Conservation (phyloP, 2,888 invertebrate genomes). For the Melanargia galathea region DNA sequence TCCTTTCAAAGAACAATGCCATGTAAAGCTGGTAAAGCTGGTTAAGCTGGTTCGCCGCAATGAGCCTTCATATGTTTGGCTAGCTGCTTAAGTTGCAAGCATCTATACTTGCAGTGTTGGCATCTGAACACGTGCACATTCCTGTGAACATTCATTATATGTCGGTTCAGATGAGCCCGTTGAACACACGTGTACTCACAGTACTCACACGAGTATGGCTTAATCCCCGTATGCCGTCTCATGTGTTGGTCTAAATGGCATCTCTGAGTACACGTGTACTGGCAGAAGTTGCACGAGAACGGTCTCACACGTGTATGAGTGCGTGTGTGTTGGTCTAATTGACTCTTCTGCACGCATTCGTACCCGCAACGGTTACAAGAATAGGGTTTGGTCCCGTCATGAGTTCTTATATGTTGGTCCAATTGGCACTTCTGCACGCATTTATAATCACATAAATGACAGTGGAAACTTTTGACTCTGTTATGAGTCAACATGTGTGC, state of each 20-base stretch:
- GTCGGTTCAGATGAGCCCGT: background rate
- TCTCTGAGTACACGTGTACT: background rate
- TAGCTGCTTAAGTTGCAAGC: background rate
- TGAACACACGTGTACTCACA: background rate
- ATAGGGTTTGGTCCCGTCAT: background rate
- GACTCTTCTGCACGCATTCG: background rate
- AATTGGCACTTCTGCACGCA: background rate
- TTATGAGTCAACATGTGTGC: background rate
- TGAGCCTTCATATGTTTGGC: background rate
- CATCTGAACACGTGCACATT: background rate
- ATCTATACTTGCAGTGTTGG: background rate
- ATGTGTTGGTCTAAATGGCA: conserved; percentile 6
- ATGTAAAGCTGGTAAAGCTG: no score
- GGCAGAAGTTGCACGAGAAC: background rate
- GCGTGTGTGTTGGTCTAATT: background rate
- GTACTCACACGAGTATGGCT: background rate
- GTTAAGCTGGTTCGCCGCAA: background rate
- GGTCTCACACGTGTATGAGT: background rate
- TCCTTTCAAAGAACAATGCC: no score
- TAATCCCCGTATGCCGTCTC: background rate
- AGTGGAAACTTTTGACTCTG: background rate
- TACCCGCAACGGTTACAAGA: background rate
- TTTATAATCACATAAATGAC: background rate
- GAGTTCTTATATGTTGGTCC: background rate
- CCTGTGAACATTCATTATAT: background rate